Percentiles rank a stretch among this genome's conserved stretches.
These are phyloP conservation scores for Teleiodes luculella DNA, from an alignment of 2,888 invertebrate genomes.

Conservation along the genomic window DNA sequence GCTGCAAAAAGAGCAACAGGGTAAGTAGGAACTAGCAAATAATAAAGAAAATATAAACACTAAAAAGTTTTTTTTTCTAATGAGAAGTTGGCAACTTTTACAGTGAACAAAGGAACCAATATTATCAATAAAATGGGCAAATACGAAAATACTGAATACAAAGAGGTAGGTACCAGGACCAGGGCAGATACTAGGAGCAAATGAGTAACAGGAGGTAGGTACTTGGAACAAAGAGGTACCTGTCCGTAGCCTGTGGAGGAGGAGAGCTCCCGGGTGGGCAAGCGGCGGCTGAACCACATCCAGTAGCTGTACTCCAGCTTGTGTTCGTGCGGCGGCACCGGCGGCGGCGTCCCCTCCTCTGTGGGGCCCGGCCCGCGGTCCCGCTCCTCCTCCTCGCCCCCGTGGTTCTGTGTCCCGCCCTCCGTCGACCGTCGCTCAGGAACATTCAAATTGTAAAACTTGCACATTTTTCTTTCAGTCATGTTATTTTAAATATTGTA, in stretches of 20 bases:
- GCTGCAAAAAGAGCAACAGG: no score
- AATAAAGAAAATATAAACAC: no score
- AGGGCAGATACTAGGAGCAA: no score
- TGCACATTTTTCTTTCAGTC: slow-evolving; percentile 78
- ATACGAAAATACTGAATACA: no score
- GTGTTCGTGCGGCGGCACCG: slow-evolving; percentile 90
- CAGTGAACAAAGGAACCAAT: no score
- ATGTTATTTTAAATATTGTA: slow-evolving; percentile 68
- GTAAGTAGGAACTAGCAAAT: no score
- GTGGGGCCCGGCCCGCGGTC: slow-evolving; percentile 26
- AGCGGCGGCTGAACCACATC: slow-evolving; percentile 89
- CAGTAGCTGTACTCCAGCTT: slow-evolving; percentile 95
- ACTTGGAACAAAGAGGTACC: slow-evolving; percentile 36
- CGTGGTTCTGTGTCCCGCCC: slow-evolving; percentile 53
- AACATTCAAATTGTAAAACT: slow-evolving; percentile 77
- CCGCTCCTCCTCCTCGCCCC: slow-evolving; percentile 60
- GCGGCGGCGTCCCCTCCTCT: slow-evolving; percentile 57
- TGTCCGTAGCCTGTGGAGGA: slow-evolving; percentile 72
- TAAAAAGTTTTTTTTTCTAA: no score
- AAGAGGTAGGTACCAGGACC: no score
- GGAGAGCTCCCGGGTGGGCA: slow-evolving; percentile 66
- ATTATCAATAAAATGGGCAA: no score
- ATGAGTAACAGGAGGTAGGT: no score
- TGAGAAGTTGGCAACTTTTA: no score
- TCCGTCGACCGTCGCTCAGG: slow-evolving; percentile 71